Conservation (phyloP, 2,797 vertebrate genomes). For the Falco naumanni region DNA sequence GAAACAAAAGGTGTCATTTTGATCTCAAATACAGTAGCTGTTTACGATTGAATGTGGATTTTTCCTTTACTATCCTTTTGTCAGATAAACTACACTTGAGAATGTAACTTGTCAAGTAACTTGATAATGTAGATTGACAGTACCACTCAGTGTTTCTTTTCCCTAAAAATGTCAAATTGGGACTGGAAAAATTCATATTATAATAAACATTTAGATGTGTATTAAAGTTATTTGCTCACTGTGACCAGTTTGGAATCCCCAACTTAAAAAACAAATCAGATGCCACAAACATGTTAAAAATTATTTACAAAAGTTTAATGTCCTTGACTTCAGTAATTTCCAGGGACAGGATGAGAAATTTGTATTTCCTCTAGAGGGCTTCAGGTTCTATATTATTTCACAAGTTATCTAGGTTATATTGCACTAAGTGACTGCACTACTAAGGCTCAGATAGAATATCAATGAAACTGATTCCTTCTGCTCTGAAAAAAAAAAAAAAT, state of each 20-base stretch:
- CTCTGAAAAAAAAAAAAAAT: background rate
- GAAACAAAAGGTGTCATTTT: background rate
- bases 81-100: background rate
- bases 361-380: slow-evolving; percentile 59
- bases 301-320: background rate
- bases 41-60: background rate
- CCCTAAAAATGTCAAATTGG: background rate
- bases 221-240: background rate
- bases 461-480: background rate
- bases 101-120: background rate
- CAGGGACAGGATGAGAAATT: slow-evolving; percentile 35
- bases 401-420: background rate
- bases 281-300: background rate
- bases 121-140: background rate
- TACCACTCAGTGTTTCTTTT: background rate
- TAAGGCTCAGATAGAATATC: background rate
- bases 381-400: slow-evolving; percentile 14
- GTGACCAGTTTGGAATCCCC: background rate
- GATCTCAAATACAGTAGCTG: background rate
- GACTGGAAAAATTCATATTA: background rate
- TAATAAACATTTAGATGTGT: too few species aligned
- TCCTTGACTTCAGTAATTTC: slow-evolving; percentile 35
- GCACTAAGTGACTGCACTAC: background rate
- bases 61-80: background rate
- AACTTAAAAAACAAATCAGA: background rate